These are phyloP conservation scores for Nymphalis polychloros DNA, from an alignment of 2,888 invertebrate species.

Conservation along the genomic window DNA sequence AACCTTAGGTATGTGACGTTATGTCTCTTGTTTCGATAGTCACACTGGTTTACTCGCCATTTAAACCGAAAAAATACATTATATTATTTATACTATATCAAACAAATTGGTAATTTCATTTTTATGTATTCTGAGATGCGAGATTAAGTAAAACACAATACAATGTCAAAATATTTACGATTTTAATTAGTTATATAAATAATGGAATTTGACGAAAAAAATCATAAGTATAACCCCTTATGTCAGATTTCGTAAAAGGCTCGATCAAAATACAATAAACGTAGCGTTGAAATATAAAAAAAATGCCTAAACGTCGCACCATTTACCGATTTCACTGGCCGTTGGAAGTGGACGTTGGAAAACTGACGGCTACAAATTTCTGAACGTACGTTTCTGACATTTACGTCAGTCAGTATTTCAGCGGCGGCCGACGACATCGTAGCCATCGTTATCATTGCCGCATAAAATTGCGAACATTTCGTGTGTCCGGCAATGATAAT, in stretches of 20 bases:
- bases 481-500: neutral
- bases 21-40: too few relatives aligned
- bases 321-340: slow-evolving; percentile 26
- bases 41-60: too few relatives aligned
- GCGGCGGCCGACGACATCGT: slow-evolving; percentile 20
- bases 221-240: neutral
- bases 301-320: neutral
- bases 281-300: neutral
- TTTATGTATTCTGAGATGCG: too few relatives aligned
- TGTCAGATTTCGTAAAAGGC: neutral
- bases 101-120: too few relatives aligned
- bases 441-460: neutral
- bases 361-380: slow-evolving; percentile 21
- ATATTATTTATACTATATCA: too few relatives aligned
- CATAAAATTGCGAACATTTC: slow-evolving; percentile 10
- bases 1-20: too few relatives aligned
- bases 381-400: slow-evolving; percentile 25
- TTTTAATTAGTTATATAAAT: neutral
- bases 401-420: slow-evolving; percentile 24
- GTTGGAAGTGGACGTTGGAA: slow-evolving; percentile 6
- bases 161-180: too few relatives aligned
- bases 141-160: too few relatives aligned
- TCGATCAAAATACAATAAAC: neutral
- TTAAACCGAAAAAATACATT: too few relatives aligned
- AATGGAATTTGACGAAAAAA: neutral